phyloP scores from a whole-genome alignment of 2,113 vertebrate genomes.

The Misgurnus mizolepis region DNA sequence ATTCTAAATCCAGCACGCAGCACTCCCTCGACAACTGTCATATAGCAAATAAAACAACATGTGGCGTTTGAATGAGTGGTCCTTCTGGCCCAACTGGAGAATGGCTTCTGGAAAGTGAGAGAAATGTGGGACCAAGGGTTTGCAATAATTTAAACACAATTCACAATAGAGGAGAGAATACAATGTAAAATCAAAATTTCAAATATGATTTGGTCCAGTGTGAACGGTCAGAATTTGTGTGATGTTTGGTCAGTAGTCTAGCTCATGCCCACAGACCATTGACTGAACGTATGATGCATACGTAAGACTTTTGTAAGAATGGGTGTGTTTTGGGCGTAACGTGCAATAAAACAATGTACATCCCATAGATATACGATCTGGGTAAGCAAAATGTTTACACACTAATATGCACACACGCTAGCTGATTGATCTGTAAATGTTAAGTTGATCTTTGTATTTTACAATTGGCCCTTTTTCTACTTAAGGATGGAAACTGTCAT shows the following conservation, averaged over 20 bases:
- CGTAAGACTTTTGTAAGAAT: too few relatives aligned
- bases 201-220: too few relatives aligned
- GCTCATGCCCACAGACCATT: too few relatives aligned
- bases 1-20: conserved; percentile 50
- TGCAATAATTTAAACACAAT: conserved; percentile 7
- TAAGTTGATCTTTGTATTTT: not conserved
- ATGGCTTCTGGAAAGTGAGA: conserved; percentile 4
- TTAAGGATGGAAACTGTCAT: conserved; percentile 46
- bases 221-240: too few relatives aligned
- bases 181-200: not conserved
- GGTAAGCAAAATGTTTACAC: too few relatives aligned
- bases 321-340: too few relatives aligned
- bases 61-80: conserved; percentile 38
- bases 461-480: conserved; percentile 30
- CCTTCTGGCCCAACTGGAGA: conserved; percentile 10
- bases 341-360: too few relatives aligned
- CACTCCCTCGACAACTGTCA: conserved; percentile 47
- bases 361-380: too few relatives aligned
- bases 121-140: not conserved
- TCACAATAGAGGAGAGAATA: not conserved
- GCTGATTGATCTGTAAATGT: not conserved
- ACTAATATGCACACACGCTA: not conserved
- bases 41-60: conserved; percentile 36
- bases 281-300: too few relatives aligned
- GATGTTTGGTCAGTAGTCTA: too few relatives aligned